Conservation (phyloP, 2,113 vertebrate species). For the Urocitellus parryii region DNA sequence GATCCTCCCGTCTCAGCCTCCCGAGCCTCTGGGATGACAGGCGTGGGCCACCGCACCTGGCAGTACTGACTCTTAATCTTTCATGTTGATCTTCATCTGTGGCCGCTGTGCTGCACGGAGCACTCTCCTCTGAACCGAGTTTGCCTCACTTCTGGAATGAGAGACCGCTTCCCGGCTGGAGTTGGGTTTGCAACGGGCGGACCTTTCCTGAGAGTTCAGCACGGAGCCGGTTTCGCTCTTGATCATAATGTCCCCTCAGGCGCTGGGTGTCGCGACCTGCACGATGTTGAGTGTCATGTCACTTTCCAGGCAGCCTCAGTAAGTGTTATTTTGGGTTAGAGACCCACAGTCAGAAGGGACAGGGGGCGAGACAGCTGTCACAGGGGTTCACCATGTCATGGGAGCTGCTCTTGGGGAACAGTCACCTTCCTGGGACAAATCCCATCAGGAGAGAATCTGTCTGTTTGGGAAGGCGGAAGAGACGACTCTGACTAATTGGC, state of each 20-base stretch:
- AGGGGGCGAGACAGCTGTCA: slow-evolving; percentile 54
- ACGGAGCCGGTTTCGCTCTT: background rate
- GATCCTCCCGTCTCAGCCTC: too few species aligned
- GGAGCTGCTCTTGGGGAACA: background rate
- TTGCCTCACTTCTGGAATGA: background rate
- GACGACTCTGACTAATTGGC: background rate
- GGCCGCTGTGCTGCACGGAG: background rate
- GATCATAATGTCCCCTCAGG: slow-evolving; percentile 22
- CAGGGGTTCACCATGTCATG: background rate
- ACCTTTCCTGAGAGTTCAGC: background rate
- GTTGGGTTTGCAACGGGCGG: background rate
- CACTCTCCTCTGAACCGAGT: background rate
- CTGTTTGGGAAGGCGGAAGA: background rate
- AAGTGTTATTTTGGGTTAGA: slow-evolving; percentile 39
- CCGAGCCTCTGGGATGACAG: too few species aligned
- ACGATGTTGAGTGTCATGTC: too few species aligned
- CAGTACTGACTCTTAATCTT: background rate
- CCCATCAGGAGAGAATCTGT: background rate
- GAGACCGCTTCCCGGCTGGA: background rate
- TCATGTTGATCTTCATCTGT: too few species aligned
- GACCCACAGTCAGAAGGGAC: background rate
- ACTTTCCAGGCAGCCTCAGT: background rate
- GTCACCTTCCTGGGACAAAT: background rate
- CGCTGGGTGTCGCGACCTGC: background rate
- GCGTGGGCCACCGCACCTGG: too few species aligned